phyloP scores from a whole-genome alignment of 2,113 vertebrate genomes.

The Hippoglossus stenolepis region DNA sequence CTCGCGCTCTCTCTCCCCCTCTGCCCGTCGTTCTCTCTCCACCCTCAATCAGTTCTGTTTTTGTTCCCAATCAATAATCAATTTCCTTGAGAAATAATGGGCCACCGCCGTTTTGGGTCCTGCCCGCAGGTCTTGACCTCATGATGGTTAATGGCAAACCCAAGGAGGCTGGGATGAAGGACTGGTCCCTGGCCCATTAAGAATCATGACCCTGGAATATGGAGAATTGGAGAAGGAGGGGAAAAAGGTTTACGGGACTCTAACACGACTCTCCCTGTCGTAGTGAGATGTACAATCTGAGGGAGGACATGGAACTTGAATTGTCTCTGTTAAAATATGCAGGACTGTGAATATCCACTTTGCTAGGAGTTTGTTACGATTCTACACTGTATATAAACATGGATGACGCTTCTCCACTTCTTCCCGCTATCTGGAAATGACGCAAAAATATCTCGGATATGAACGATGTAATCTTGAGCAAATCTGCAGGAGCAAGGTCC shows the following conservation, averaged over 20 bases:
- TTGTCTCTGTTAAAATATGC: neutral
- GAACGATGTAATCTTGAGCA: neutral
- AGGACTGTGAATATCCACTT: neutral
- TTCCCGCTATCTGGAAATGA: neutral
- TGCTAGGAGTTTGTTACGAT: neutral
- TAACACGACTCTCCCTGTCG: constrained; percentile 2
- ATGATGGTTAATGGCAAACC: constrained; percentile 57
- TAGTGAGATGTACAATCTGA: neutral
- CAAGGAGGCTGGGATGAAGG: constrained; percentile 54
- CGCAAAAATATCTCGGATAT: neutral
- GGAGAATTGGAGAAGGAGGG: constrained; percentile 14
- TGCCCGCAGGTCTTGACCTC: constrained; percentile 57
- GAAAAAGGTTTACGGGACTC: constrained; percentile 2
- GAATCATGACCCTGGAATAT: constrained; percentile 55
- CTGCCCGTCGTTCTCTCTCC: constrained; percentile 22
- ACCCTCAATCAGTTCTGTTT: constrained; percentile 67
- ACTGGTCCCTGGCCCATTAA: constrained; percentile 46
- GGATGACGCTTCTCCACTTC: neutral
- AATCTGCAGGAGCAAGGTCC: no score
- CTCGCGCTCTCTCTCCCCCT: constrained; percentile 10
- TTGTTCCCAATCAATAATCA: constrained; percentile 77
- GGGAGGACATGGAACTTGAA: neutral
- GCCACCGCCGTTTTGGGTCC: constrained; percentile 46
- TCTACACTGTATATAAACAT: neutral
- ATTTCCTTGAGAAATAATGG: constrained; percentile 71